These are phyloP conservation scores for Pristionchus arcanus DNA, from an alignment of 2,888 invertebrate genomes.

Conservation along the genomic window DNA sequence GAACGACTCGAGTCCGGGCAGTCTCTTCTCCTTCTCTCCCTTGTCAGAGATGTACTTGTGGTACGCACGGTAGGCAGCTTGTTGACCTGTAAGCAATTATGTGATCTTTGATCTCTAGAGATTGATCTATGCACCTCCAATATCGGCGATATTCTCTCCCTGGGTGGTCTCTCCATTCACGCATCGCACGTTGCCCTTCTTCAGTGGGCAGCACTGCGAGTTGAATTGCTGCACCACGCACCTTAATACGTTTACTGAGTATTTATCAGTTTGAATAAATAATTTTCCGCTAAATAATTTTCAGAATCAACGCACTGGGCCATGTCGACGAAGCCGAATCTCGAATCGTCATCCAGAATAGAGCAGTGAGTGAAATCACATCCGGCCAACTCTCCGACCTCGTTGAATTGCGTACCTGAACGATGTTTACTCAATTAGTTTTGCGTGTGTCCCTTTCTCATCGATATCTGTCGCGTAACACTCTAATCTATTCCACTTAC, in stretches of 20 bases:
- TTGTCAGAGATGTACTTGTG: constrained; percentile 63
- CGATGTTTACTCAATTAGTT: too few species aligned
- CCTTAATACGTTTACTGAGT: neutral
- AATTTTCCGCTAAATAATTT: neutral
- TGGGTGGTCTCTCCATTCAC: constrained; percentile 76
- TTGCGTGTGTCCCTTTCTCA: too few species aligned
- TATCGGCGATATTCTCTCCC: constrained; percentile 77
- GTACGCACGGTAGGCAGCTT: constrained; percentile 74
- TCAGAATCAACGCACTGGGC: constrained; percentile 61
- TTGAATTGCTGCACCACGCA: constrained; percentile 64
- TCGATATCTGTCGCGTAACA: too few species aligned
- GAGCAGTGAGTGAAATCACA: constrained; percentile 64
- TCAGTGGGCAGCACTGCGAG: constrained; percentile 73
- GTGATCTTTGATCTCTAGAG: too few species aligned
- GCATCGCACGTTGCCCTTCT: constrained; percentile 75
- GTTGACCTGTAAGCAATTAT: constrained; percentile 61
- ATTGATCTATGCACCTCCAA: constrained; percentile 65
- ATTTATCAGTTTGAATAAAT: neutral
- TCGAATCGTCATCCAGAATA: constrained; percentile 67
- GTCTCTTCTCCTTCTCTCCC: constrained; percentile 67
- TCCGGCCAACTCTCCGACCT: constrained; percentile 67
- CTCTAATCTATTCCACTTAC: too few species aligned
- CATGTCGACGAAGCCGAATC: constrained; percentile 74
- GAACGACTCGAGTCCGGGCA: constrained; percentile 73
- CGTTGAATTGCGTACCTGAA: constrained; percentile 76